A percentile compares a stretch with the other conserved stretches of the same genome.
Conservation (phyloP, 1,140 invertebrate genomes). For the Drosophila sp. region DNA sequence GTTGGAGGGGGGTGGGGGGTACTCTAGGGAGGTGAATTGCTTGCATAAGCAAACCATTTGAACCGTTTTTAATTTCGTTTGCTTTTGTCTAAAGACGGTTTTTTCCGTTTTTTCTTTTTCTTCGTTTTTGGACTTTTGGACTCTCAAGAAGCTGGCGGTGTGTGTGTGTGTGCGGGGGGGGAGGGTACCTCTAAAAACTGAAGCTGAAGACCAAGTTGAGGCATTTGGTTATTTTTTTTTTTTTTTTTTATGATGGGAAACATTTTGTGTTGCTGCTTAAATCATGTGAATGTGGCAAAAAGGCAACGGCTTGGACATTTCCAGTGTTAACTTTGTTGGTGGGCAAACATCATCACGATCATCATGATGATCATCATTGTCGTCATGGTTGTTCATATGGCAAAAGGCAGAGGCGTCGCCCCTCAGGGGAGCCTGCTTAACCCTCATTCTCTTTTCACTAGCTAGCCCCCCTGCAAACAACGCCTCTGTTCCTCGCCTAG, state of each 20-base stretch:
- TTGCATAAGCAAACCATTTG: slow-evolving; percentile 70
- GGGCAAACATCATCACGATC: slow-evolving; percentile 66
- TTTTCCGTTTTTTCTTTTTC: slow-evolving; percentile 37
- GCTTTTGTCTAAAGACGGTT: slow-evolving; percentile 58
- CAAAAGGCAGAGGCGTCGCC: not conserved
- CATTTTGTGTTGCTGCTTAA: slow-evolving; percentile 73
- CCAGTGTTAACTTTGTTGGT: slow-evolving; percentile 73
- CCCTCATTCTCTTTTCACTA: no score
- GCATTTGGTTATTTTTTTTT: not conserved
- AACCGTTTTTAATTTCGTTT: slow-evolving; percentile 79
- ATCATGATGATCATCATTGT: not conserved
- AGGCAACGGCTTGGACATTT: slow-evolving; percentile 61
- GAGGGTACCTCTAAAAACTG: not conserved
- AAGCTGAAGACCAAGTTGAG: slow-evolving; percentile 31
- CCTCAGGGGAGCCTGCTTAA: not conserved
- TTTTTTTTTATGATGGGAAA: slow-evolving; percentile 76
- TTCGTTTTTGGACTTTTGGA: slow-evolving; percentile 50
- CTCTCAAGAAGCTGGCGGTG: slow-evolving; percentile 20
- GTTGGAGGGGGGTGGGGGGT: not conserved
- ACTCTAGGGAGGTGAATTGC: slow-evolving; percentile 34
- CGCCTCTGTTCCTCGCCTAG: slow-evolving; percentile 18
- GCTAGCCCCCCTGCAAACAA: not conserved
- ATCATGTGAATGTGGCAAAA: slow-evolving; percentile 77
- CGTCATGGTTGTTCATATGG: slow-evolving; percentile 31
- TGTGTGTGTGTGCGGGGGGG: not conserved